phyloP scores from a whole-genome alignment of 2,888 invertebrate species.

The Hoplodrina ambigua region DNA sequence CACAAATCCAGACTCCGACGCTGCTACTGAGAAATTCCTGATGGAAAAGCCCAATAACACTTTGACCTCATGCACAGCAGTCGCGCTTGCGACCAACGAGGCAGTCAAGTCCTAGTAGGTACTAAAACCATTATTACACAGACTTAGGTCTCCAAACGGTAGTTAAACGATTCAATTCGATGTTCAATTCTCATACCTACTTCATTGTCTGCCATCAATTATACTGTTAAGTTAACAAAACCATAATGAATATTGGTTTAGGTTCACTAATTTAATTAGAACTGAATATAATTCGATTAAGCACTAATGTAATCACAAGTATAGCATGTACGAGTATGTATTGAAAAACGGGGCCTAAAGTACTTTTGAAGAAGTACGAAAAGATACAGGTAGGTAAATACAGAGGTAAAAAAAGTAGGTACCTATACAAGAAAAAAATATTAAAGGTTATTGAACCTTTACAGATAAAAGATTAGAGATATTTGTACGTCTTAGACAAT shows the following conservation, averaged over 20 bases:
- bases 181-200: not conserved
- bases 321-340: not conserved
- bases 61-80: too few species aligned
- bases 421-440: too few species aligned
- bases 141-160: not conserved
- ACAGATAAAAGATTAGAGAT: too few species aligned
- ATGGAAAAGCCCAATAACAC: too few species aligned
- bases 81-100: too few species aligned
- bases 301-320: slow-evolving; percentile 2
- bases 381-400: too few species aligned
- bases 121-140: not conserved
- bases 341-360: not conserved
- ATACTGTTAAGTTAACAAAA: slow-evolving; percentile 17
- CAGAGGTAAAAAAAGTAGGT: too few species aligned
- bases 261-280: slow-evolving; percentile 42
- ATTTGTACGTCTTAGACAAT: too few species aligned
- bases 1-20: too few species aligned
- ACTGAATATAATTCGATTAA: slow-evolving; percentile 24
- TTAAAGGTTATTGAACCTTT: too few species aligned
- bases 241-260: slow-evolving; percentile 38
- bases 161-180: slow-evolving; percentile 3
- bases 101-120: too few species aligned
- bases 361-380: not conserved
- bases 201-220: slow-evolving; percentile 25
- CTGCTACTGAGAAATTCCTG: too few species aligned